A percentile compares a stretch with the other conserved stretches of the same genome.
Evolutionary conservation across 1,140 invertebrate species (phyloP).

Genomic region (Muscidifurax raptorellus): DNA sequence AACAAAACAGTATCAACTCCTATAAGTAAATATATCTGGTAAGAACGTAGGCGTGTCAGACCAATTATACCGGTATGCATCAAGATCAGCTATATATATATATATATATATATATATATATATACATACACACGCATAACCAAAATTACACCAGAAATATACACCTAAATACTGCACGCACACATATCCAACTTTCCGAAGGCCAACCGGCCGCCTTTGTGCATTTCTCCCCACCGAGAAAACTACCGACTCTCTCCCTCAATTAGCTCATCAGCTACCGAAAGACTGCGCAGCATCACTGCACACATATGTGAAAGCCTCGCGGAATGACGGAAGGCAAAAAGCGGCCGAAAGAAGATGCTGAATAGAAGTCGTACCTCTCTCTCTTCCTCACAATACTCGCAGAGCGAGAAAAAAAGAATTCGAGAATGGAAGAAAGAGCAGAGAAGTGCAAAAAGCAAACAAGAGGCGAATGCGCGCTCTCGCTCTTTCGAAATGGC

Average conservation of each 20-base stretch:
- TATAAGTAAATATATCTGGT: too few species aligned
- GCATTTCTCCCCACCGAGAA: not conserved
- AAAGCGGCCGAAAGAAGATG: not conserved
- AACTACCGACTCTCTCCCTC: conserved; percentile 53
- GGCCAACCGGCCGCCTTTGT: not conserved
- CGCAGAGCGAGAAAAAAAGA: not conserved
- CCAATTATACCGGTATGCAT: conserved; percentile 9
- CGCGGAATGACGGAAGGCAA: conserved; percentile 34
- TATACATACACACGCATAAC: not conserved
- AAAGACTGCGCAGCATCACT: conserved; percentile 67
- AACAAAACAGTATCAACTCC: too few species aligned
- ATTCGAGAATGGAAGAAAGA: conserved; percentile 6
- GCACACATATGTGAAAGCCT: conserved; percentile 40
- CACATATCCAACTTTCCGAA: not conserved
- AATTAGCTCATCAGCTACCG: conserved; percentile 75
- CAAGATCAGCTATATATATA: not conserved
- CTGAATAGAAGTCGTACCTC: not conserved
- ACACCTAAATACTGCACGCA: too few species aligned
- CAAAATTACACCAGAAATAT: not conserved
- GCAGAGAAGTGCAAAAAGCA: conserved; percentile 23
- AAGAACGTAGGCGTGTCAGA: conserved; percentile 7
- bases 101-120: too few species aligned
- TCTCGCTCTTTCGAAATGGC: conserved; percentile 62
- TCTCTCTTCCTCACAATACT: not conserved
- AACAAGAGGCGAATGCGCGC: conserved; percentile 53